Evolutionary conservation across 2,888 invertebrate species (phyloP).

Genomic region (Drosophila ustulata): DNA sequence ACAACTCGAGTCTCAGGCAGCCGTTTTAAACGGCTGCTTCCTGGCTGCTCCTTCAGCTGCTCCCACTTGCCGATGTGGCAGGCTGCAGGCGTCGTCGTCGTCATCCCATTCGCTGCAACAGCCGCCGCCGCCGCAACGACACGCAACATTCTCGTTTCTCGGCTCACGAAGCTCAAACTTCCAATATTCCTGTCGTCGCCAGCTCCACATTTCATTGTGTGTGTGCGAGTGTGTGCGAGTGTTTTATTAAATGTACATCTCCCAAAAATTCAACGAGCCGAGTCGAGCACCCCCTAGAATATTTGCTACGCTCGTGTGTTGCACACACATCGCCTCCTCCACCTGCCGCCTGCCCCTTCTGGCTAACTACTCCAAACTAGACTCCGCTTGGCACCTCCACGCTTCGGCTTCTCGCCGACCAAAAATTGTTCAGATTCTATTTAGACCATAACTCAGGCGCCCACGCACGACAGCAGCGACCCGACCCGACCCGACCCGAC

Average conservation of each 20-base stretch:
- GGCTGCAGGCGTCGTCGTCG: slow-evolving; percentile 1
- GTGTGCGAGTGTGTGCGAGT: slow-evolving; percentile 14
- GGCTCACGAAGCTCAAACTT: slow-evolving; percentile 49
- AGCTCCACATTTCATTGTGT: not conserved
- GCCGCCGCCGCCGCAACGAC: slow-evolving; percentile 7
- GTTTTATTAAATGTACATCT: slow-evolving; percentile 70
- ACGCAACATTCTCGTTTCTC: slow-evolving; percentile 9
- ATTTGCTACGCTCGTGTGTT: not conserved
- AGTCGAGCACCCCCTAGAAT: slow-evolving; percentile 6
- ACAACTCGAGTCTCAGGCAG: not conserved
- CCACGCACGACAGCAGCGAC: slow-evolving; percentile 34
- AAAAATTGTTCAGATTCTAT: slow-evolving; percentile 64
- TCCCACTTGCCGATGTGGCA: slow-evolving; percentile 8
- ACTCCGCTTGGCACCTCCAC: slow-evolving; percentile 13
- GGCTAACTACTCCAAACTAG: not conserved
- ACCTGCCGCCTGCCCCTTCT: no score
- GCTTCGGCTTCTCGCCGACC: slow-evolving; percentile 19
- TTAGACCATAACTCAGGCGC: slow-evolving; percentile 65
- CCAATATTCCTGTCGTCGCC: slow-evolving; percentile 50
- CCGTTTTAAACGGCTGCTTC: slow-evolving; percentile 36
- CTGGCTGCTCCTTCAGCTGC: slow-evolving; percentile 15
- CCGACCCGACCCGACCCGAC: not conserved
- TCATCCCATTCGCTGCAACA: slow-evolving; percentile 20
- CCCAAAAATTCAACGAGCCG: slow-evolving; percentile 53
- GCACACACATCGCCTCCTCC: not conserved